phyloP scores from a whole-genome alignment of 2,888 invertebrate genomes.

The Lamproptera curius region DNA sequence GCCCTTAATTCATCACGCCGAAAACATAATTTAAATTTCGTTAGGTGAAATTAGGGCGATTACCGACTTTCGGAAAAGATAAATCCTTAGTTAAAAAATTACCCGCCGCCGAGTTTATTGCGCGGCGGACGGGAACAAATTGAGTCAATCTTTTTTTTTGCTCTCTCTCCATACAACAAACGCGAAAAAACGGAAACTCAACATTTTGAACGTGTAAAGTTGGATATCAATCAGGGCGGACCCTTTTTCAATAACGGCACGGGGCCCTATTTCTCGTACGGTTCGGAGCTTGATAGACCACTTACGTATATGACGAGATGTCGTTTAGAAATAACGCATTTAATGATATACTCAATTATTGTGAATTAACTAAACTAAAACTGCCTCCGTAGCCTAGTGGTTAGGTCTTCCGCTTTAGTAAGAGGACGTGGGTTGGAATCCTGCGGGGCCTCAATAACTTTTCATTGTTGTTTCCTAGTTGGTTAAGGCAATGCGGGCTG shows the following conservation, averaged over 20 bases:
- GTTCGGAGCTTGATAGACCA: neutral
- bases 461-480: too few relatives aligned
- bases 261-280: constrained; percentile 53
- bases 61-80: constrained; percentile 58
- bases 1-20: constrained; percentile 34
- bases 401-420: too few relatives aligned
- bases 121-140: constrained; percentile 74
- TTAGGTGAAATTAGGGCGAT: constrained; percentile 57
- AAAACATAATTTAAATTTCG: constrained; percentile 48
- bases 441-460: too few relatives aligned
- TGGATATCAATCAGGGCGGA: constrained; percentile 71
- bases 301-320: too few relatives aligned
- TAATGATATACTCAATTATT: too few relatives aligned
- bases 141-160: constrained; percentile 71
- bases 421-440: too few relatives aligned
- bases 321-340: too few relatives aligned
- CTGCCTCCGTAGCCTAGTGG: too few relatives aligned
- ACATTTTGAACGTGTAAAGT: constrained; percentile 73
- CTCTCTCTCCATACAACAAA: constrained; percentile 55
- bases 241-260: constrained; percentile 74
- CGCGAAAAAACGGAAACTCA: constrained; percentile 63
- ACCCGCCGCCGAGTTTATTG: constrained; percentile 64
- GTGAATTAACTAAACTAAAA: too few relatives aligned
- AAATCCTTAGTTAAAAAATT: constrained; percentile 69
- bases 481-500: too few relatives aligned